Base-by-base conservation (phyloP, 1,140 invertebrate species). In the Procambarus virginalis region DNA sequence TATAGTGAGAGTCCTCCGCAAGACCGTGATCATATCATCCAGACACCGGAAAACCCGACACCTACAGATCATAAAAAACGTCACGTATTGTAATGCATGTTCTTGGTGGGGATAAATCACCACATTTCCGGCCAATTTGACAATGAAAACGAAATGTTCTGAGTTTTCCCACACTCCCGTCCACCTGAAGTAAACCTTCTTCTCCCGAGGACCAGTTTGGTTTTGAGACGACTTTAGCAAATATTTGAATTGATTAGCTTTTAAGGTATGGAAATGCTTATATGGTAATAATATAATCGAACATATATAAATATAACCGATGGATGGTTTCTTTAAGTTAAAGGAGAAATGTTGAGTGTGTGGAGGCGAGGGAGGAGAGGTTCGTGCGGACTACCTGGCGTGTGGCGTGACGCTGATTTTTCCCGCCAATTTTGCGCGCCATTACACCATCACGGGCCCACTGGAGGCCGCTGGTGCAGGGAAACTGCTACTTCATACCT, bases 71-170 rank as follows among this genome's bases (percentile, higher is more conserved):
- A 2, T 10, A 46, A 49, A 77, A 49, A 78, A 46, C 48, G 49
- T 48, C 51, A 46, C 46, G 8, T 48, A 17, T 51, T 78, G 46
- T 78, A 78, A 78, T 78, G 20, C 46, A 51, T 78, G 77, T 78
- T 46, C 77, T 78, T n/a, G 46, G 77, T 20, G 45, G 51, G 17
- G 46, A 78, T 78, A 78, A 78, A 78, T 78, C 77, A 78, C 77
- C 77, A 78, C 46, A 49, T 78, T 78, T 78, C 77, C 77, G 51
- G 78, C 20, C 78, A 80, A 58, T 80, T 55, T 80, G 22, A 80
- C 78, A 80, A 58, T 80, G 78, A 80, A 80, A 80, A 58, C 20
- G 49, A 80, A 80, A 80, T 58, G 12, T 34, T 55, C 49, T 80
- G 49, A 80, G n/a, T 22, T 17, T 80, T 80, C 49, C 22, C 78